Conservation (phyloP, 2,888 invertebrate species). For the Phengaris alcon region DNA sequence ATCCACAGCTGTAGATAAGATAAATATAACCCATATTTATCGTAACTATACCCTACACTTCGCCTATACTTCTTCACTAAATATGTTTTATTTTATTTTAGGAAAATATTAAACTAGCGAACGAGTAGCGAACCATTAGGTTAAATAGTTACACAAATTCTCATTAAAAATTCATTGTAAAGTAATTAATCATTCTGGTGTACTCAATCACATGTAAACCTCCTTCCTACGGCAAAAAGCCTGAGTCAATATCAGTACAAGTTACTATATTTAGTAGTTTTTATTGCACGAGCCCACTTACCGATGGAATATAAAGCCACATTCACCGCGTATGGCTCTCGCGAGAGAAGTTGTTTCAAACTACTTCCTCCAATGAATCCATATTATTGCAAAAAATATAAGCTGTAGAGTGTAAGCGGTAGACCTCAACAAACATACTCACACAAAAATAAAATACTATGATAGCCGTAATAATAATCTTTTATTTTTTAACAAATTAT, state of each 20-base stretch:
- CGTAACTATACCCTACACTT: too few species aligned
- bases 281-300: slow-evolving; percentile 14
- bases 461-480: too few species aligned
- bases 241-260: slow-evolving; percentile 15
- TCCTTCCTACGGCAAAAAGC: slow-evolving; percentile 19
- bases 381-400: neutral
- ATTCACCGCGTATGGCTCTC: slow-evolving; percentile 5
- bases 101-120: too few species aligned
- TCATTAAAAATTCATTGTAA: neutral
- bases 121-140: too few species aligned
- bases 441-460: neutral
- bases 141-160: neutral
- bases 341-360: slow-evolving; percentile 8
- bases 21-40: too few species aligned
- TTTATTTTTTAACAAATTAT: too few species aligned
- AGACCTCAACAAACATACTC: neutral
- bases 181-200: slow-evolving; percentile 6
- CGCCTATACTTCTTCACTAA: too few species aligned
- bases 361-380: neutral
- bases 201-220: neutral
- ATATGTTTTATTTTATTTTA: too few species aligned
- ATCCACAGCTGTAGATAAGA: neutral
- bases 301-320: slow-evolving; percentile 3
- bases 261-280: slow-evolving; percentile 25
- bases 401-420: neutral